These are phyloP conservation scores for Drosophila sp. DNA, from an alignment of 1,140 invertebrate genomes.

Conservation along the genomic window DNA sequence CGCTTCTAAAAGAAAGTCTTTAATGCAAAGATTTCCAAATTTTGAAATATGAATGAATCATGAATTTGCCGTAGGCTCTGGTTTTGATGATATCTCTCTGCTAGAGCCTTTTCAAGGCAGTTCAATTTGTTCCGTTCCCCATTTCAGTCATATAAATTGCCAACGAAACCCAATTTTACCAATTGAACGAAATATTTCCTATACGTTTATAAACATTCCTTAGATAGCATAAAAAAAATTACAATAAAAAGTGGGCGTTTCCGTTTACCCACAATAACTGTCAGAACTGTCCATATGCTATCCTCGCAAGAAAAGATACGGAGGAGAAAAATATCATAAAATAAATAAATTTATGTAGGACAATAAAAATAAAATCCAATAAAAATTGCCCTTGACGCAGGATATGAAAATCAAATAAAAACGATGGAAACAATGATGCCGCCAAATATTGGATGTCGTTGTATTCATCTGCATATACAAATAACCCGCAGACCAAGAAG, in stretches of 20 bases:
- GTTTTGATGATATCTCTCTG: too few relatives aligned
- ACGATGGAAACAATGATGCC: slow-evolving; percentile 11
- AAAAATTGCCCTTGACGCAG: slow-evolving; percentile 52
- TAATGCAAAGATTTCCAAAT: too few relatives aligned
- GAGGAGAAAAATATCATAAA: slow-evolving; percentile 57
- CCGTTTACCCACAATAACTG: slow-evolving; percentile 65
- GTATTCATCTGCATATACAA: slow-evolving; percentile 16
- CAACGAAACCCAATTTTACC: neutral
- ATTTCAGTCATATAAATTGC: neutral
- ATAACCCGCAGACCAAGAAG: slow-evolving; percentile 38
- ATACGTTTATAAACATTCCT: neutral
- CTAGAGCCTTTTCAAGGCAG: too few relatives aligned
- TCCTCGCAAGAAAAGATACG: slow-evolving; percentile 34
- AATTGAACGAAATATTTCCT: neutral
- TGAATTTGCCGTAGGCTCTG: too few relatives aligned
- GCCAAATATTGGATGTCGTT: slow-evolving; percentile 13
- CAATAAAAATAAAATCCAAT: slow-evolving; percentile 75
- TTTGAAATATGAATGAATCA: too few relatives aligned
- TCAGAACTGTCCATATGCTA: slow-evolving; percentile 66
- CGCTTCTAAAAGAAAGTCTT: too few relatives aligned
- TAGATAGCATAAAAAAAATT: slow-evolving; percentile 20
- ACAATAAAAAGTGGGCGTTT: slow-evolving; percentile 66
- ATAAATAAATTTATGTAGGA: slow-evolving; percentile 71
- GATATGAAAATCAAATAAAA: slow-evolving; percentile 43
- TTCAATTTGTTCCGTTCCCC: neutral